Conservation (phyloP, 2,888 invertebrate genomes). For the Dendrolimus pini region DNA sequence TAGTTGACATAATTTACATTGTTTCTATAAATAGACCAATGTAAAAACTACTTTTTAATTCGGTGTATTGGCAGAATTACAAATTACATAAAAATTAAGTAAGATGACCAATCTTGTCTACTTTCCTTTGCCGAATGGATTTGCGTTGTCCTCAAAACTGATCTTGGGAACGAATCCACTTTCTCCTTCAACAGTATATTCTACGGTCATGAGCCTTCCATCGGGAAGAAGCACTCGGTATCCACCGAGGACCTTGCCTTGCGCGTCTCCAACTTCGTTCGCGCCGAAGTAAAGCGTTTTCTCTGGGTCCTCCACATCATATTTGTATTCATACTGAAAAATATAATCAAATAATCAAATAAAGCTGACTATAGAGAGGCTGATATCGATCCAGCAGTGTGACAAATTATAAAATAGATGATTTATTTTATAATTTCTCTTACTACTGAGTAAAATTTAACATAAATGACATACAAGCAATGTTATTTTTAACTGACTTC, state of each 20-base stretch:
- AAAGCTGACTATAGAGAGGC: no score
- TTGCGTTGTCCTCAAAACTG: conserved; percentile 79
- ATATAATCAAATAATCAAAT: conserved; percentile 6
- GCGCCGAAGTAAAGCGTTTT: conserved; percentile 82
- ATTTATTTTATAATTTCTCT: no score
- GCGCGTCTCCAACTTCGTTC: conserved; percentile 79
- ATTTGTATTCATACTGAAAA: conserved; percentile 83
- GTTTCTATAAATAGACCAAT: no score
- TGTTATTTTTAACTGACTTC: no score
- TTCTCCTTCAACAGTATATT: conserved; percentile 82
- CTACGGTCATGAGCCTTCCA: conserved; percentile 83
- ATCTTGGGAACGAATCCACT: conserved; percentile 85
- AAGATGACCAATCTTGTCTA: conserved; percentile 23
- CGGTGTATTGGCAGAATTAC: not conserved
- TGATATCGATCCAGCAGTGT: no score
- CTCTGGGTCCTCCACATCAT: conserved; percentile 83
- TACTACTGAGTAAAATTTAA: no score
- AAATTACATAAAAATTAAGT: not conserved
- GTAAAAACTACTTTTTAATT: not conserved
- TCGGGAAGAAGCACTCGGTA: conserved; percentile 83
- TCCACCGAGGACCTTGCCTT: conserved; percentile 80
- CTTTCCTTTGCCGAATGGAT: conserved; percentile 68
- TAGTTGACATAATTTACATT: no score
- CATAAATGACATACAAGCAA: no score
- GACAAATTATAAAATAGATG: no score